A percentile compares a stretch with the other conserved stretches of the same genome.
phyloP scores from a whole-genome alignment of 1,140 invertebrate species.

The Nymphalis io region DNA sequence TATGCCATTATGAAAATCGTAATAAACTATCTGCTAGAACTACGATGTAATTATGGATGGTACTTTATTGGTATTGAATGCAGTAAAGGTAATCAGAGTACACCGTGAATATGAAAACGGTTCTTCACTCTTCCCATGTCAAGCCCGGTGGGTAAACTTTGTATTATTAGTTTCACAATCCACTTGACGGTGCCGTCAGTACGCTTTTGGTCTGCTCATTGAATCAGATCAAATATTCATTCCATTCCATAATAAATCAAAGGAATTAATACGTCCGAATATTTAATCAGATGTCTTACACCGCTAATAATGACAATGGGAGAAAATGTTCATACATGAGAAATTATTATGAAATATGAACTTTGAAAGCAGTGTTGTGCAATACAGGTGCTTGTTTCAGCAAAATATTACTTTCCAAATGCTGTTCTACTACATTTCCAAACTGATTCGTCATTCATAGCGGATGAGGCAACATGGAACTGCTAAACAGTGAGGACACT shows the following conservation, averaged over 20 bases:
- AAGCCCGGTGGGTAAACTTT: constrained; percentile 43
- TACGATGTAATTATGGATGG: constrained; percentile 41
- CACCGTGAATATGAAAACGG: constrained; percentile 37
- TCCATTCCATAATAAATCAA: not conserved
- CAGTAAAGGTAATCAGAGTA: constrained; percentile 43
- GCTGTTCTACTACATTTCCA: no score
- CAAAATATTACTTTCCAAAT: no score
- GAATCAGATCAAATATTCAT: constrained; percentile 15
- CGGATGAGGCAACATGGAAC: not conserved
- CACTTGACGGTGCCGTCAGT: constrained; percentile 20
- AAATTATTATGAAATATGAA: not conserved
- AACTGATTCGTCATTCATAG: constrained; percentile 4
- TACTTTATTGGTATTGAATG: constrained; percentile 52
- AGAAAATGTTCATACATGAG: constrained; percentile 7
- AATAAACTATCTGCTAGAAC: constrained; percentile 30
- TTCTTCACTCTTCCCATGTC: constrained; percentile 33
- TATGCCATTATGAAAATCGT: not conserved
- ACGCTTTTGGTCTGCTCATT: constrained; percentile 5
- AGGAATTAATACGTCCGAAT: not conserved
- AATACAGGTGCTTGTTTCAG: not conserved
- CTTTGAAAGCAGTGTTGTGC: not conserved
- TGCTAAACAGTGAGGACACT: no score
- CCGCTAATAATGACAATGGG: constrained; percentile 14
- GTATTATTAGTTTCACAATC: constrained; percentile 32
- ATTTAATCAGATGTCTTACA: constrained; percentile 10